Evolutionary conservation across 92 coral and sea anemone species (phyloP).

Genomic region (Metridium senile): DNA sequence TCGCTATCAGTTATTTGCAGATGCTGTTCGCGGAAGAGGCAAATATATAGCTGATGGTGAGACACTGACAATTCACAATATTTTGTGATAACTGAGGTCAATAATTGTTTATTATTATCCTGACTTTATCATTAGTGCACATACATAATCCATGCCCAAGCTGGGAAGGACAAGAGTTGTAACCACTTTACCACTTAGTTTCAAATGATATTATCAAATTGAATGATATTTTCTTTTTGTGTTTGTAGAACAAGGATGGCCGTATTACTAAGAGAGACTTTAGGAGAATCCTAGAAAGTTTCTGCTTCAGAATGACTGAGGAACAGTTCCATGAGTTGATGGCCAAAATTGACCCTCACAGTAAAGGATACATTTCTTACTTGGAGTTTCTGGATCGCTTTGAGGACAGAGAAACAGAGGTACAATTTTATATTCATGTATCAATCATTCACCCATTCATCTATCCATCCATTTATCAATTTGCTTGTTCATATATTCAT

Average conservation of each 20-base stretch:
- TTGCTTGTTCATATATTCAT: too few relatives aligned
- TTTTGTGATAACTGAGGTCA: too few relatives aligned
- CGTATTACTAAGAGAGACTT: slow-evolving; percentile 92
- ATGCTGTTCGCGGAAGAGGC: too few relatives aligned
- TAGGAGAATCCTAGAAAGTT: slow-evolving; percentile 89
- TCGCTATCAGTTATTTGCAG: too few relatives aligned
- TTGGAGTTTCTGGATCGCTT: slow-evolving; percentile 90
- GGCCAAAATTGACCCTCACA: slow-evolving; percentile 88
- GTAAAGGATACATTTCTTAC: slow-evolving; percentile 89
- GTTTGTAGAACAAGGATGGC: slow-evolving; percentile 85
- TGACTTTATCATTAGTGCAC: too few relatives aligned
- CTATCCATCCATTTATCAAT: background rate
- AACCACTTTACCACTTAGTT: too few relatives aligned
- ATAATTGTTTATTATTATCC: too few relatives aligned
- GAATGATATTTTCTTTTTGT: background rate
- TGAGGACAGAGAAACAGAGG: slow-evolving; percentile 85
- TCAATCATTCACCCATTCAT: background rate
- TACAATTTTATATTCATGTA: slow-evolving; percentile 4
- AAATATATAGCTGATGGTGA: too few relatives aligned
- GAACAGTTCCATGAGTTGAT: slow-evolving; percentile 86
- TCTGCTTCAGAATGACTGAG: slow-evolving; percentile 91
- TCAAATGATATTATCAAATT: too few relatives aligned
- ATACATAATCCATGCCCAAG: too few relatives aligned
- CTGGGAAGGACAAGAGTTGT: too few relatives aligned
- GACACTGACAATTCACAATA: too few relatives aligned